These are phyloP conservation scores for Platerodrilus igneus DNA, from an alignment of 2,888 invertebrate species.

Conservation along the genomic window DNA sequence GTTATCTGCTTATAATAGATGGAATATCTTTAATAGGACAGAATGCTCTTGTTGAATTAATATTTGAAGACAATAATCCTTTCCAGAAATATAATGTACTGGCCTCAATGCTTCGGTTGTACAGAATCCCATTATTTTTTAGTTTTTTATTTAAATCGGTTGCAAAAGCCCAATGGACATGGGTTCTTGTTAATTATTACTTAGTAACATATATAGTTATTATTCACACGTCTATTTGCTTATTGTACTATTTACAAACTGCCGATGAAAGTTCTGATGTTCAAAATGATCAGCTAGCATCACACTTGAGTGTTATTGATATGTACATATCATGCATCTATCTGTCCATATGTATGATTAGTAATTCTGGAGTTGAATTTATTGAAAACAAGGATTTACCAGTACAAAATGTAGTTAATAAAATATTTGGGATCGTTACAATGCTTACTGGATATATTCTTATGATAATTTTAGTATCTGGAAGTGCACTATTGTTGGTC, in stretches of 20 bases:
- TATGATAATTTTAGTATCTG: constrained; percentile 51
- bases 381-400: too few species aligned
- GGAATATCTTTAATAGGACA: constrained; percentile 8
- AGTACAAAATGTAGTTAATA: constrained; percentile 8
- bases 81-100: constrained; percentile 30
- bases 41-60: neutral
- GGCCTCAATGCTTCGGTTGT: constrained; percentile 46
- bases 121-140: constrained; percentile 49
- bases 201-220: constrained; percentile 47
- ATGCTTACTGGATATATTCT: constrained; percentile 45
- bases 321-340: constrained; percentile 51
- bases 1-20: constrained; percentile 1
- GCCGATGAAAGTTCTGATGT: constrained; percentile 44
- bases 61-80: neutral
- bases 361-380: constrained; percentile 33
- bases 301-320: constrained; percentile 30
- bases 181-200: constrained; percentile 50
- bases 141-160: constrained; percentile 48
- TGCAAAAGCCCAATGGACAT: constrained; percentile 51
- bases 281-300: constrained; percentile 26
- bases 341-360: constrained; percentile 51
- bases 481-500: constrained; percentile 51
- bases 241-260: constrained; percentile 49
- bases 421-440: constrained; percentile 5
- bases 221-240: constrained; percentile 52